Percentiles rank a stretch among this genome's conserved stretches.
Conservation (phyloP, 23 tunicate genomes). For the Ascidia mentula region DNA sequence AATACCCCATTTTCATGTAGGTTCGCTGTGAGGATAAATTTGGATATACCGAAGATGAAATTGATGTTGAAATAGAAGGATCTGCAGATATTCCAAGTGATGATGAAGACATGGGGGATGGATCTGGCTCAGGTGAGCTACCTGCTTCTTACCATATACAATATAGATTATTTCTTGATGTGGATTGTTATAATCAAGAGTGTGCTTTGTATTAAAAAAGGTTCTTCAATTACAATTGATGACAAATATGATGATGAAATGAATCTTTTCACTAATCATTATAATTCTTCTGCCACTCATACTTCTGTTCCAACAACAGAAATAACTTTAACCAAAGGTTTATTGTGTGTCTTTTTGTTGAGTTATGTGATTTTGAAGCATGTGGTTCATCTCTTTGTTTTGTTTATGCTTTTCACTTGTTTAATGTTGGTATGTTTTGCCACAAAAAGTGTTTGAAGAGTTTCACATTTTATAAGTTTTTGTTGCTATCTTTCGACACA, state of each 20-base stretch:
- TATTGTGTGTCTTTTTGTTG: too few relatives aligned
- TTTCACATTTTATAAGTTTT: too few relatives aligned
- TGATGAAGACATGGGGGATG: slow-evolving; percentile 5
- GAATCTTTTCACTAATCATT: not conserved
- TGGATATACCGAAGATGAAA: too few relatives aligned
- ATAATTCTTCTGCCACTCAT: slow-evolving; percentile 3
- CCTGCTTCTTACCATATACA: too few relatives aligned
- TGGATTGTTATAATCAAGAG: not conserved
- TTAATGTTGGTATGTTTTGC: too few relatives aligned
- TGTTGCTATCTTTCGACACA: too few relatives aligned
- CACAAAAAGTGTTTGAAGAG: too few relatives aligned
- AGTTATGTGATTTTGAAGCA: not conserved
- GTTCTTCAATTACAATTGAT: slow-evolving; percentile 1
- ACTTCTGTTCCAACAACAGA: slow-evolving; percentile 6
- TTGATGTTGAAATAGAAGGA: not conserved
- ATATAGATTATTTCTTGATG: not conserved
- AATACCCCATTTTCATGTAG: too few relatives aligned
- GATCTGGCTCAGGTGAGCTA: not conserved
- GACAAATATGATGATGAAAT: slow-evolving; percentile 19
- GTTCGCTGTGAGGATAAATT: too few relatives aligned
- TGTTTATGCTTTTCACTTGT: too few relatives aligned
- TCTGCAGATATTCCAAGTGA: not conserved
- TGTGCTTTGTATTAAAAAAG: not conserved
- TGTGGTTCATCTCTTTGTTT: too few relatives aligned
- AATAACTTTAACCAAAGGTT: not conserved